Percentiles rank a stretch among this genome's conserved stretches.
Conservation (phyloP, 2,888 invertebrate species). For the Trichopoda pennipes region DNA sequence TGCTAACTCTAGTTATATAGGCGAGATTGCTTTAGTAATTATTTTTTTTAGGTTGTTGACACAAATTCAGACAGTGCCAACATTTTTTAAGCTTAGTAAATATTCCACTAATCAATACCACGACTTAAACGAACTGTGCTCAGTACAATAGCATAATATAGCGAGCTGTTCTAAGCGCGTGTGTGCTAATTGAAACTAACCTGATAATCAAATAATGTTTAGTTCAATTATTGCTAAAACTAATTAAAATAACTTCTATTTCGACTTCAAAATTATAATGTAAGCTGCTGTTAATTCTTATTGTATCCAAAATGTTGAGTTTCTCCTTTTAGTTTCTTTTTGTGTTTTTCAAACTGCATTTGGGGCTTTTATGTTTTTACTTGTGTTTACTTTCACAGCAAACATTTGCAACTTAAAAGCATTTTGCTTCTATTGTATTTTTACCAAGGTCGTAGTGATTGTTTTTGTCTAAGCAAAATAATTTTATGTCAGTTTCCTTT, state of each 20-base stretch:
- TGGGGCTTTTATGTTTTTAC: neutral
- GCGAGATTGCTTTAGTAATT: too few relatives aligned
- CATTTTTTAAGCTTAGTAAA: too few relatives aligned
- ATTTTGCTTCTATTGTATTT: conserved; percentile 26
- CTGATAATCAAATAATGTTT: too few relatives aligned
- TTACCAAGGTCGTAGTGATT: conserved; percentile 32
- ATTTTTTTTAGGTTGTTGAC: too few relatives aligned
- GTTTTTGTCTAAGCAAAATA: conserved; percentile 12
- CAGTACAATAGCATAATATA: too few relatives aligned
- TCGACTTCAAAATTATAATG: neutral
- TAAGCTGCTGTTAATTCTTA: neutral
- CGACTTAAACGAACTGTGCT: too few relatives aligned
- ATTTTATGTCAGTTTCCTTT: conserved; percentile 33
- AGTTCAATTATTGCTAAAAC: too few relatives aligned
- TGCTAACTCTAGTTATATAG: too few relatives aligned
- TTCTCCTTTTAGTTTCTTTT: neutral
- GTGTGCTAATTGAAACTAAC: neutral
- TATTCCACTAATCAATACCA: too few relatives aligned
- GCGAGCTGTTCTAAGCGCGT: neutral
- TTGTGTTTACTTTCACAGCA: neutral
- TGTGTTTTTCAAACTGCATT: conserved; percentile 17
- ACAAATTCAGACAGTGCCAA: too few relatives aligned
- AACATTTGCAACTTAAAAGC: conserved; percentile 29
- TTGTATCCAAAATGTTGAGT: neutral
- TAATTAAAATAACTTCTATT: neutral